Evolutionary conservation across 1,140 invertebrate genomes (phyloP).

Genomic region (Himalopsyche phryganea): DNA sequence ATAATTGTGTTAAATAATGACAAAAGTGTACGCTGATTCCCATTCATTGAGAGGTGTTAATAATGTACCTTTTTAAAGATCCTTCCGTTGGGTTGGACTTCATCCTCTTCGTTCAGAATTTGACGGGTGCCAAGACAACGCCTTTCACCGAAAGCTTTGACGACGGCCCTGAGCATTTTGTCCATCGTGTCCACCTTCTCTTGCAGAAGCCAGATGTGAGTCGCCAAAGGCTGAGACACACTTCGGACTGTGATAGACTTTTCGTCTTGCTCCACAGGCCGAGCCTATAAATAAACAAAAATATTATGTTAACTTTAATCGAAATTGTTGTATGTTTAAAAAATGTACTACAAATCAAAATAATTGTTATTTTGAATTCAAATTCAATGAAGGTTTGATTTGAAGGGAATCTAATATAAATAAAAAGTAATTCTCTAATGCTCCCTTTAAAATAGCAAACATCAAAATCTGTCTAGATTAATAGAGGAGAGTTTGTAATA

Average conservation of each 20-base stretch:
- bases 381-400: too few relatives aligned
- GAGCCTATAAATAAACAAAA: conserved; percentile 43
- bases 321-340: too few relatives aligned
- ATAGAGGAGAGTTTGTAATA: too few relatives aligned
- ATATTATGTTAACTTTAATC: too few relatives aligned
- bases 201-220: conserved; percentile 68
- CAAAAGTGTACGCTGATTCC: background rate
- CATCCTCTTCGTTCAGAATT: conserved; percentile 90
- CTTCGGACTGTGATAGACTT: conserved; percentile 69
- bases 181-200: conserved; percentile 84
- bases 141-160: conserved; percentile 66
- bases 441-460: too few relatives aligned
- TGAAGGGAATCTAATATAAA: too few relatives aligned
- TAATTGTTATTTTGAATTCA: too few relatives aligned
- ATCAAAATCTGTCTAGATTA: too few relatives aligned
- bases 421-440: too few relatives aligned
- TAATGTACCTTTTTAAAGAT: conserved; percentile 87
- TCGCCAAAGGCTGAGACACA: conserved; percentile 60
- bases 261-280: conserved; percentile 41
- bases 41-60: background rate
- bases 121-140: conserved; percentile 87
- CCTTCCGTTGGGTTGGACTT: conserved; percentile 87
- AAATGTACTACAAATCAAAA: too few relatives aligned
- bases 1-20: conserved; percentile 10
- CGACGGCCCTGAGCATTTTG: conserved; percentile 77